Conservation (phyloP, 2,113 vertebrate species). For the Rafetus swinhoei region DNA sequence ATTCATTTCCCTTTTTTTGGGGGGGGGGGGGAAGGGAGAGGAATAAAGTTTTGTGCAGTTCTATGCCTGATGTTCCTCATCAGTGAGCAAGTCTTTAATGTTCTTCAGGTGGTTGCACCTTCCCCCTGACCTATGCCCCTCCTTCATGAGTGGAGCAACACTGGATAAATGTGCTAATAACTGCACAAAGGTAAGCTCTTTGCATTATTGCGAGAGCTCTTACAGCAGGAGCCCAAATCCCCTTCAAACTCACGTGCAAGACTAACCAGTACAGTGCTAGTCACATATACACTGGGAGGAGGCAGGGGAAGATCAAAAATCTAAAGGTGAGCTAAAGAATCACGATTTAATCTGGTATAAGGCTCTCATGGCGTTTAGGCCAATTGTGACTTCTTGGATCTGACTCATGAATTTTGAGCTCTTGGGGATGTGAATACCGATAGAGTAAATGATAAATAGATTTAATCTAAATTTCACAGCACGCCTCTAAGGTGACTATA, state of each 20-base stretch:
- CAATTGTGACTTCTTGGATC: neutral
- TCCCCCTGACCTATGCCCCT: neutral
- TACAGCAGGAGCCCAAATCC: neutral
- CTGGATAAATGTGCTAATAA: neutral
- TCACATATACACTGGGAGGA: neutral
- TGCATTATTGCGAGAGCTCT: neutral
- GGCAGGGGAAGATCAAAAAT: neutral
- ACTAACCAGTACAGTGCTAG: neutral
- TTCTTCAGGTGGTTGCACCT: neutral
- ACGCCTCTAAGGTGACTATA: constrained; percentile 6
- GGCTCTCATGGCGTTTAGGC: neutral
- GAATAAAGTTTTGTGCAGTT: neutral
- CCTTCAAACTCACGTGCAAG: neutral
- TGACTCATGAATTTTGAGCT: neutral
- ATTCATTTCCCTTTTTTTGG: neutral
- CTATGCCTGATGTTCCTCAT: neutral
- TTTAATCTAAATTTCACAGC: constrained; percentile 24
- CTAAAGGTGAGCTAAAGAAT: neutral
- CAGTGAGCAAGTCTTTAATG: neutral
- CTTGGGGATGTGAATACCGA: neutral
- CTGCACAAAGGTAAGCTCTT: neutral
- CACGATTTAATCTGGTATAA: neutral
- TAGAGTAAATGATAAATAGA: neutral
- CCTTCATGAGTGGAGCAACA: too few species aligned
- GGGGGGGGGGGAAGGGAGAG: too few species aligned